These are phyloP conservation scores for Antechinus stuartii DNA, from an alignment of 2,113 vertebrate genomes.

Conservation along the genomic window DNA sequence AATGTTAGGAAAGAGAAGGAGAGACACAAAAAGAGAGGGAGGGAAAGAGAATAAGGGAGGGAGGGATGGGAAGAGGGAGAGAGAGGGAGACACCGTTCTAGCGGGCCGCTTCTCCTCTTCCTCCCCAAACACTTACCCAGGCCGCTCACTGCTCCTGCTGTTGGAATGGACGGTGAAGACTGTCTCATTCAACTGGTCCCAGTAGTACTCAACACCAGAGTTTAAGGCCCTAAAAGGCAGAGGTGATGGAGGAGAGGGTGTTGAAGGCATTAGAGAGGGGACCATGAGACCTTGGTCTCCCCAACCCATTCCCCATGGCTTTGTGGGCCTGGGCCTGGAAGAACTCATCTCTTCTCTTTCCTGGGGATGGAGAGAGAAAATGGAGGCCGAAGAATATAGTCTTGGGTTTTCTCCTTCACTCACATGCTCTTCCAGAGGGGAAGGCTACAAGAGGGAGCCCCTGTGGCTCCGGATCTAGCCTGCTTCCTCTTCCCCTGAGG, in stretches of 20 bases:
- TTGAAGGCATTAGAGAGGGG: constrained; percentile 15
- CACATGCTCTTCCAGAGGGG: neutral
- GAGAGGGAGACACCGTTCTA: neutral
- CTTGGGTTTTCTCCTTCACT: neutral
- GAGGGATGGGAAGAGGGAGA: neutral
- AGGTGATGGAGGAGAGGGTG: constrained; percentile 58
- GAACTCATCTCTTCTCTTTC: neutral
- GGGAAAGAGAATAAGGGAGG: too few species aligned
- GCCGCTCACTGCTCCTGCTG: constrained; percentile 90
- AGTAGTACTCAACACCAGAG: constrained; percentile 93
- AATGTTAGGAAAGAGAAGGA: neutral
- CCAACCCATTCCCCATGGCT: neutral
- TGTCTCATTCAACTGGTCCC: constrained; percentile 92
- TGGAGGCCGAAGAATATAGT: neutral
- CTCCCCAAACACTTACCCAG: constrained; percentile 88
- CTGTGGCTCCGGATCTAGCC: neutral
- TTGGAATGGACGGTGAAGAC: constrained; percentile 93
- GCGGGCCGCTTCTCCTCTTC: neutral
- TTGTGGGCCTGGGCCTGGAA: neutral
- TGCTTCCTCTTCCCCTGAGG: neutral
- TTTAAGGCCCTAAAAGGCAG: constrained; percentile 91
- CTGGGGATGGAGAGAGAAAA: neutral
- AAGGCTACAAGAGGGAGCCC: neutral
- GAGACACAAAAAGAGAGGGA: too few species aligned
- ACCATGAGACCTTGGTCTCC: neutral